Evolutionary conservation across 1,140 invertebrate genomes (phyloP), one percentile per base, ranked within the genome.

Genomic region (Megathymus violae): DNA sequence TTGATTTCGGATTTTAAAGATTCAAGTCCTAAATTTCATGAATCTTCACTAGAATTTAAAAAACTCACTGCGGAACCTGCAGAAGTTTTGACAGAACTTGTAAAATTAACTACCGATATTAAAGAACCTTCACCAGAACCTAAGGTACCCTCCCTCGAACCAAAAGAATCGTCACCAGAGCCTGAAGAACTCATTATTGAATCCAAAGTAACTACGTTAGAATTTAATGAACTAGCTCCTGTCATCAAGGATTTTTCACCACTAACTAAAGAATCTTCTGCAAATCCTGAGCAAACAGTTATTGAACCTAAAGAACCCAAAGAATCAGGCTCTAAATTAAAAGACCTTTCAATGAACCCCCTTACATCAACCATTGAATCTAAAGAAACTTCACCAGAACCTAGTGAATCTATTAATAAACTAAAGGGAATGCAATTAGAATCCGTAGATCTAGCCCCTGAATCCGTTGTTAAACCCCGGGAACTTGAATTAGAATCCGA

Each of bases 81-180:
- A n/a, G n/a, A n/a, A n/a, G n/a, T n/a, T n/a, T n/a, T n/a, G n/a
- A n/a, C n/a, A n/a, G n/a, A n/a, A n/a, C n/a, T n/a, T n/a, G n/a
- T n/a, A n/a, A n/a, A n/a, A n/a, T n/a, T 16, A 10, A 9, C 15
- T 19, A 22, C 19, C 19, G 41, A 19, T 3, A 4, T 7, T 17
- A 59, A 58, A 52, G 52, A 68, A 50, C 34, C 40, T 11, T n/a
- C n/a, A n/a, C n/a, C n/a, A n/a, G n/a, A 64, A 46, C 64, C 19
- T 11, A 14, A 47, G 36, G 38, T 59, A 16, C 5, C 4, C n/a
- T 4, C 41, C 7, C 15, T 36, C n/a, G 60, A 19, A 48, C 9
- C 14, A 15, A 31, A 14, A 1, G 22, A 47, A 31, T 11, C 44
- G 7, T 10, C 7, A 40, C 31, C 54, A 41, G 34, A 62, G 14